Evolutionary conservation across 2,888 invertebrate species (phyloP).

Genomic region (Zhengitettix transpicula): DNA sequence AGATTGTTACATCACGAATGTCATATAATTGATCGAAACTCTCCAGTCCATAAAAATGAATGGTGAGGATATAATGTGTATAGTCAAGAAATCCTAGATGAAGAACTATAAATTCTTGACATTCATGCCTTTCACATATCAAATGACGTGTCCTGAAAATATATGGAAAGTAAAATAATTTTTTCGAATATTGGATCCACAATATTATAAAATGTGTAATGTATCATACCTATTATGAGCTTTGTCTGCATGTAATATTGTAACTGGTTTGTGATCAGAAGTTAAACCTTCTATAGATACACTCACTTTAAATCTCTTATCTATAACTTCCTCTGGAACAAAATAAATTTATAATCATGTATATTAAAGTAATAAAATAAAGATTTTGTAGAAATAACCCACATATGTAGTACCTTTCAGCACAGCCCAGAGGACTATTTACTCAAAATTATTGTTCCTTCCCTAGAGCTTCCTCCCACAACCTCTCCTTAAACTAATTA

Average conservation of each 20-base stretch:
- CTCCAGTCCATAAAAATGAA: conserved; percentile 69
- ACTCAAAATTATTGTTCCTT: no score
- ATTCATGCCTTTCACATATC: conserved; percentile 60
- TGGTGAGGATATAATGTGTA: conserved; percentile 70
- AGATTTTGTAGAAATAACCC: neutral
- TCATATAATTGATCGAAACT: conserved; percentile 69
- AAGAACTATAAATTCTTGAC: conserved; percentile 74
- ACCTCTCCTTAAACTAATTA: no score
- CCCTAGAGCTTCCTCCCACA: no score
- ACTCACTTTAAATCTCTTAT: conserved; percentile 74
- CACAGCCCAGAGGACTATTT: no score
- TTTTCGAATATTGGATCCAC: no score
- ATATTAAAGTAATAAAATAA: no score
- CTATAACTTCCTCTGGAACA: conserved; percentile 69
- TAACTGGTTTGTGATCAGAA: conserved; percentile 53
- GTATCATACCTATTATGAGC: conserved; percentile 51
- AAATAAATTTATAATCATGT: neutral
- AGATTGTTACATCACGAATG: conserved; percentile 69
- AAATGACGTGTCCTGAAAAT: conserved; percentile 53
- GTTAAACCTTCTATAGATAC: conserved; percentile 68
- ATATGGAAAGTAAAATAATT: neutral
- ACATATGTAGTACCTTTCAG: no score
- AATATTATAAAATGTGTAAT: no score
- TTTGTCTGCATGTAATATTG: conserved; percentile 43
- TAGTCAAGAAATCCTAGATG: conserved; percentile 83